Evolutionary conservation across 2,797 vertebrate species (phyloP).

Genomic region (Epinephelus coioides): DNA sequence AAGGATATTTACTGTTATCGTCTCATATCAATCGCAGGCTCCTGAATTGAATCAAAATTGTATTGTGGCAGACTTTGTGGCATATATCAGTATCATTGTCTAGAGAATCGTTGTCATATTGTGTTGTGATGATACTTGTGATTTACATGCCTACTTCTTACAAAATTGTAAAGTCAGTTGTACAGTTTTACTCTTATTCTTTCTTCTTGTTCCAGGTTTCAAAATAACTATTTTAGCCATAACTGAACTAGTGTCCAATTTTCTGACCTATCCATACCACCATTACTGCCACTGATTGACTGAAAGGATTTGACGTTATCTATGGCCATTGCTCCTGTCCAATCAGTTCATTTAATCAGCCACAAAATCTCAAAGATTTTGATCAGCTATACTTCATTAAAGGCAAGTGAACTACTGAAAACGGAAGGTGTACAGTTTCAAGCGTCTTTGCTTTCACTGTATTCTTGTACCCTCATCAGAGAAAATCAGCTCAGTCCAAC

Average conservation of each 20-base stretch:
- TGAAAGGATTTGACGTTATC: not conserved
- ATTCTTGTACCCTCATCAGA: slow-evolving; percentile 50
- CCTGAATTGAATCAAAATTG: no score
- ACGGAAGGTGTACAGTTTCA: not conserved
- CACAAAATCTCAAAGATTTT: not conserved
- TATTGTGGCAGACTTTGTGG: no score
- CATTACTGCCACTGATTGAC: not conserved
- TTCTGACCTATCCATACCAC: not conserved
- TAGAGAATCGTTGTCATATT: no score
- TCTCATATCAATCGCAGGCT: no score
- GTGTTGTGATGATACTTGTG: no score
- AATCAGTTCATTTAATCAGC: slow-evolving; percentile 1
- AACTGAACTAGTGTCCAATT: not conserved
- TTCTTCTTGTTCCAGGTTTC: not conserved
- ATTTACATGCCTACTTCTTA: not conserved
- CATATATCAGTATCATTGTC: no score
- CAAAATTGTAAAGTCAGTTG: not conserved
- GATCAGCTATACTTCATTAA: not conserved
- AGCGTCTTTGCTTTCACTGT: slow-evolving; percentile 38
- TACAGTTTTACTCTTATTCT: not conserved
- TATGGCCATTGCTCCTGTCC: not conserved
- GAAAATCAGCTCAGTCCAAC: slow-evolving; percentile 65
- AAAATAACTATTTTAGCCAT: not conserved
- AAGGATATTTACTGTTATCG: no score
- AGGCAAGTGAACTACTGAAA: slow-evolving; percentile 6